phyloP scores from a whole-genome alignment of 2,797 vertebrate genomes.

The Tangara arthus region DNA sequence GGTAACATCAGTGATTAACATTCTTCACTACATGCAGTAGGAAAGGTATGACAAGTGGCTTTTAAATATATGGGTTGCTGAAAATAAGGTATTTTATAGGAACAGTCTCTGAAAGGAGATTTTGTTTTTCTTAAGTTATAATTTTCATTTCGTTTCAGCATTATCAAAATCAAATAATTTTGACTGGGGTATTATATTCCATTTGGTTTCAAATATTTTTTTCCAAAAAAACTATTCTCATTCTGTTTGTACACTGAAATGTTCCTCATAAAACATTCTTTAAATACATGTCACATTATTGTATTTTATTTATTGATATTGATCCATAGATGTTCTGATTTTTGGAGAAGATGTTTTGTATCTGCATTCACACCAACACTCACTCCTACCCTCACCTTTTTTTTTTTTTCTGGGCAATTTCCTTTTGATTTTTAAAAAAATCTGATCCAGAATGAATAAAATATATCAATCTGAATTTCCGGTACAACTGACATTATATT shows the following conservation, averaged over 20 bases:
- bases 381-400: accelerated
- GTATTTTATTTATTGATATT: background rate
- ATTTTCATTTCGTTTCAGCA: background rate
- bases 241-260: background rate
- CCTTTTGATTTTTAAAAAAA: accelerated
- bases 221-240: background rate
- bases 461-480: background rate
- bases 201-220: background rate
- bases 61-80: background rate
- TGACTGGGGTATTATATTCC: background rate
- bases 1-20: background rate
- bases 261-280: background rate
- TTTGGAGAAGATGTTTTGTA: background rate
- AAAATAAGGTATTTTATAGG: background rate
- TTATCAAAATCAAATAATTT: background rate
- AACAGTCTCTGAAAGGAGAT: background rate
- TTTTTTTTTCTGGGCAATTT: background rate
- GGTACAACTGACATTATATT: background rate
- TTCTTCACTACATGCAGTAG: background rate
- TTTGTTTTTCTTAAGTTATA: too few species aligned
- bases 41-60: background rate
- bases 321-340: background rate
- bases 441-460: background rate
- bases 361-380: background rate
- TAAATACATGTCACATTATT: background rate